phyloP scores from a whole-genome alignment of 2,797 vertebrate species.

The Falco naumanni region DNA sequence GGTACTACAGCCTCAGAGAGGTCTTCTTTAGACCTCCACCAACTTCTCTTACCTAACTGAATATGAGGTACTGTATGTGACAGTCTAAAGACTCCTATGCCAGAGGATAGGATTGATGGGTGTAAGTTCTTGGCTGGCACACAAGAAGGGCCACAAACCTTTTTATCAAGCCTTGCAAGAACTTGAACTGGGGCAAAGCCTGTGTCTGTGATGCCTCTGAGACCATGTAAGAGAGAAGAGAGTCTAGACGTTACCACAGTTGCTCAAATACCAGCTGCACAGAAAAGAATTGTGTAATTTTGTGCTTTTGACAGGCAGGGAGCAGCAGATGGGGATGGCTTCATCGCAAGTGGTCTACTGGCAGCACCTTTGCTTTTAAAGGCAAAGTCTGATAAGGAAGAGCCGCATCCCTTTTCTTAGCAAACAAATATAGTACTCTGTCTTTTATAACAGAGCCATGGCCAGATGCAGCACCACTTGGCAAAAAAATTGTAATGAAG shows the following conservation, averaged over 20 bases:
- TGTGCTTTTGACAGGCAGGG: neutral
- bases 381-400: neutral
- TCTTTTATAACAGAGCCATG: neutral
- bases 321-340: neutral
- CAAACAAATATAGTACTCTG: neutral
- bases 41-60: neutral
- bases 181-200: neutral
- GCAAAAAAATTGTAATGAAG: neutral
- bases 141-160: neutral
- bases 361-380: neutral
- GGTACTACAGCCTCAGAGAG: neutral
- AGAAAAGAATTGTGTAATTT: neutral
- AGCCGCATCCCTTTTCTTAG: neutral
- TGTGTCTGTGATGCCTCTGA: neutral
- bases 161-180: neutral
- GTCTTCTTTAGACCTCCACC: neutral
- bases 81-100: neutral
- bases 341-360: neutral
- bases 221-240: neutral
- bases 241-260: neutral
- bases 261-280: neutral
- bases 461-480: neutral
- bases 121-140: neutral
- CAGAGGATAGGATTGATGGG: neutral
- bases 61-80: neutral